Evolutionary conservation across 1,140 invertebrate genomes (phyloP).

Genomic region (Mylabris phalerata): DNA sequence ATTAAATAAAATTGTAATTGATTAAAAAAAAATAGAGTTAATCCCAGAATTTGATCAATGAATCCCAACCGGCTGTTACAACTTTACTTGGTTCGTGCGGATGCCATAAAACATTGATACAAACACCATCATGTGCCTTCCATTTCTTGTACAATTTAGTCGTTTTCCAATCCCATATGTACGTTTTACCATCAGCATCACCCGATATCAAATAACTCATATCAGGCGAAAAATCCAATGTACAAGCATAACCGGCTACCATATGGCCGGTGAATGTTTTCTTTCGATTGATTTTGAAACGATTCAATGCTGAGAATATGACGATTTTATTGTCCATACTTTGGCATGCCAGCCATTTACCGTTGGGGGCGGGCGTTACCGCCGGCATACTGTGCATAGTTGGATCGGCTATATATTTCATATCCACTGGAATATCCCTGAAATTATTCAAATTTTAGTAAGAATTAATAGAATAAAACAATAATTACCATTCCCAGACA

Average conservation of each 20-base stretch:
- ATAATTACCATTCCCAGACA: constrained; percentile 93
- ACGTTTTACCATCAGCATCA: constrained; percentile 99
- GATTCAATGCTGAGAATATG: constrained; percentile 94
- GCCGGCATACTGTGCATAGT: constrained; percentile 99
- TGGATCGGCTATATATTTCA: constrained; percentile 99
- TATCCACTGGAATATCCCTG: constrained; percentile 96
- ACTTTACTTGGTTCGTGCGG: constrained; percentile 97
- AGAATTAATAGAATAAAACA: neutral
- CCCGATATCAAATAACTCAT: constrained; percentile 96
- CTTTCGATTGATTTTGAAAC: constrained; percentile 96
- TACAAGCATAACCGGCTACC: constrained; percentile 98
- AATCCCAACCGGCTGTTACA: constrained; percentile 96
- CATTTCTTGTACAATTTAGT: constrained; percentile 97
- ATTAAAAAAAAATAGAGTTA: constrained; percentile 45
- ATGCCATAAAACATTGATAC: constrained; percentile 93
- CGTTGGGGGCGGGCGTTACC: constrained; percentile 89
- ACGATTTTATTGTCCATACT: constrained; percentile 99
- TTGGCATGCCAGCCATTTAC: constrained; percentile 98
- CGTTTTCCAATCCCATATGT: constrained; percentile 99
- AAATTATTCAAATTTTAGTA: no score
- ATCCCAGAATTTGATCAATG: constrained; percentile 98
- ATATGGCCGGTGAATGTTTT: constrained; percentile 98
- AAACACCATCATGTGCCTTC: constrained; percentile 98
- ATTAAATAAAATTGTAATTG: constrained; percentile 1
- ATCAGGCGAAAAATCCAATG: constrained; percentile 95